phyloP scores from a whole-genome alignment of 1,140 invertebrate genomes.

The Listronotus oregonensis region DNA sequence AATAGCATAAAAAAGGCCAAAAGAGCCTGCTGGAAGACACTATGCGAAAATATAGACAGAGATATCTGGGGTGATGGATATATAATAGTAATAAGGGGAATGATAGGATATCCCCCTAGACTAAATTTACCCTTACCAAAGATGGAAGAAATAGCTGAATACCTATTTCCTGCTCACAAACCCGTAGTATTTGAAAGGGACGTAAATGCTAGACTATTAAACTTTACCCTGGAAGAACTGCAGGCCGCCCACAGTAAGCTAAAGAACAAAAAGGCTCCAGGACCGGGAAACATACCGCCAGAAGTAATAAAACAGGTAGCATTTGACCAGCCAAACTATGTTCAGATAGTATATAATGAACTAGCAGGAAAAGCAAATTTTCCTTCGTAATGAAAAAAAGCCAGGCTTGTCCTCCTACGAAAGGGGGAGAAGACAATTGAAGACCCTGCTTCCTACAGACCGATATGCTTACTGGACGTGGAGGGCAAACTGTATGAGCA shows the following conservation, averaged over 20 bases:
- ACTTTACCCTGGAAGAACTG: constrained; percentile 18
- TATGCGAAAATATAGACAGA: constrained; percentile 34
- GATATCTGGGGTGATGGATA: constrained; percentile 45
- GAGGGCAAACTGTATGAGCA: constrained; percentile 20
- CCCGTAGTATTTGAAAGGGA: neutral
- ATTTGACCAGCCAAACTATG: neutral
- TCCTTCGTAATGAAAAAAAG: constrained; percentile 14
- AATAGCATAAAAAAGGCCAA: constrained; percentile 32
- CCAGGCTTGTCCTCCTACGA: constrained; percentile 2
- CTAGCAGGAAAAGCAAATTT: neutral
- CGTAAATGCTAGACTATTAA: too few species aligned
- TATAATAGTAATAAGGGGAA: constrained; percentile 38
- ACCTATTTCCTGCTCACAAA: constrained; percentile 21
- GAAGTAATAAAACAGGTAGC: constrained; percentile 5
- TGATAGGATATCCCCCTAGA: constrained; percentile 15
- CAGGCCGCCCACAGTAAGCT: neutral
- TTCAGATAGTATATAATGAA: neutral
- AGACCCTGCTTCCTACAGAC: constrained; percentile 9
- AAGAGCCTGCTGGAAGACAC: constrained; percentile 23
- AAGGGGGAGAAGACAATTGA: constrained; percentile 6
- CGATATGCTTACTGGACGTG: constrained; percentile 18
- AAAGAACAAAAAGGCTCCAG: constrained; percentile 5
- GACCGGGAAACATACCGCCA: constrained; percentile 1
- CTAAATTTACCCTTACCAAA: neutral
- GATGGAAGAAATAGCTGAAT: neutral